Conservation (phyloP, 2,113 vertebrate species). For the Percopsis transmontana region DNA sequence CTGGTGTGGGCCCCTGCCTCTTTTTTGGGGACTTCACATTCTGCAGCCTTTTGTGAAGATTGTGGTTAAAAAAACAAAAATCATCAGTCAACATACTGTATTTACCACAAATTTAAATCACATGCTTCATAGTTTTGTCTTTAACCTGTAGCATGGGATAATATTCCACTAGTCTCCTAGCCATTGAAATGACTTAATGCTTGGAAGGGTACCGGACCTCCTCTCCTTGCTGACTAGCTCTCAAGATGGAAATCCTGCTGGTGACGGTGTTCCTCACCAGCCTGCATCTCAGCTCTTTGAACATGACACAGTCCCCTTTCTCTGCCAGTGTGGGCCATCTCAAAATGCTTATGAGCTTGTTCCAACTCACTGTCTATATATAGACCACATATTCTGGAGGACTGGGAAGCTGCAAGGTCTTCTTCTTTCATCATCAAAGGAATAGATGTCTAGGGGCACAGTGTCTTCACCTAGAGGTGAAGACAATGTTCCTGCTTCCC, state of each 20-base stretch:
- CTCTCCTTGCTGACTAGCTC: conserved; percentile 21
- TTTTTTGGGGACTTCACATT: conserved; percentile 17
- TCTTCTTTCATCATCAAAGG: not conserved
- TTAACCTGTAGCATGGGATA: conserved; percentile 28
- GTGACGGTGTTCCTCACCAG: conserved; percentile 35
- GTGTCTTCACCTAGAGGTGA: not conserved
- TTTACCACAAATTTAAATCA: not conserved
- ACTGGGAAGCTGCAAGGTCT: conserved; percentile 6
- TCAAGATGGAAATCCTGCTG: conserved; percentile 27
- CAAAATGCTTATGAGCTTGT: conserved; percentile 24
- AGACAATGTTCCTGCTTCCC: not conserved
- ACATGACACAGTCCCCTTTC: conserved; percentile 17
- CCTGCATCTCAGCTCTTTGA: conserved; percentile 25
- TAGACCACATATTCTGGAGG: conserved; percentile 27
- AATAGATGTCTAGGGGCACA: not conserved
- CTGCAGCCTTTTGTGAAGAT: conserved; percentile 6
- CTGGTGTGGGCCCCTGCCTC: conserved; percentile 8
- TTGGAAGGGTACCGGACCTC: conserved; percentile 26
- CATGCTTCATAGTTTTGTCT: conserved; percentile 5
- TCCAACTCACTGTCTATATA: conserved; percentile 32
- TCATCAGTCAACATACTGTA: not conserved
- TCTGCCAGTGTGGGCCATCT: conserved; percentile 2
- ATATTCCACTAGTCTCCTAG: conserved; percentile 23
- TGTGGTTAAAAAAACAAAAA: not conserved
- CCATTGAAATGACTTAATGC: conserved; percentile 16